Base-by-base conservation (phyloP, 1,140 invertebrate genomes). In the Paralvinella palmiformis region DNA sequence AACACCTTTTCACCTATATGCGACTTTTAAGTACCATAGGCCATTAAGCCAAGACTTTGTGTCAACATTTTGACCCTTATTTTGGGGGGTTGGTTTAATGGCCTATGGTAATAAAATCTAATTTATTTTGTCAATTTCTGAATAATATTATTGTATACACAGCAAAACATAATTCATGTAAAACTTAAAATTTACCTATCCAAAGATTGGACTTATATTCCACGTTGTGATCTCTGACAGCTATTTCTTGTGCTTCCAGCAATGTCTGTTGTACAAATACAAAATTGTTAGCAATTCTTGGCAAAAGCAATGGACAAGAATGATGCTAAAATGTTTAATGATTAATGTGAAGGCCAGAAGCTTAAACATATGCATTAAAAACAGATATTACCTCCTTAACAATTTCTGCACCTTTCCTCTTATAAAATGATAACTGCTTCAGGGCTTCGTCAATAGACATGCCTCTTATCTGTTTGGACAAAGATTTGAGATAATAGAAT, bases 181-280 rank as follows among this genome's bases (percentile, higher is more conserved):
- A n/a, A n/a, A n/a, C n/a, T n/a, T n/a, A n/a, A n/a, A n/a, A n/a
- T n/a, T n/a, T 81, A 95, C 92, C 89, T 83, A 98, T 88, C 94
- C 94, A 98, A 50, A 98, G 83, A 83, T 97, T 97, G 74, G 89
- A 94, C 76, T 87, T 89, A 80, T 88, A 98, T 82, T 98, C 94
- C 33, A 98, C 92, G 85, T 96, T 91, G 74, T 97, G 94, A 31
- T 90, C 77, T 69, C 87, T 85, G 1, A 96, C 87, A 52, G 94
- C 95, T 66, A 92, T 78, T 72, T 90, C 85, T 76, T 92, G 90
- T 3, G 94, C 94, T 85, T 98, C 94, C 66, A 68, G 59, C 15
- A 77, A 55, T 27, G 71, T 68, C 75, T 79, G 52, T 17, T 69
- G 71, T 56, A 67, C 41, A 52, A 53, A 5, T 3, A 33, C 4